A percentile compares a stretch with the other conserved stretches of the same genome.
Evolutionary conservation across 2,113 vertebrate genomes (phyloP).

Genomic region (Toxotes jaculatrix): DNA sequence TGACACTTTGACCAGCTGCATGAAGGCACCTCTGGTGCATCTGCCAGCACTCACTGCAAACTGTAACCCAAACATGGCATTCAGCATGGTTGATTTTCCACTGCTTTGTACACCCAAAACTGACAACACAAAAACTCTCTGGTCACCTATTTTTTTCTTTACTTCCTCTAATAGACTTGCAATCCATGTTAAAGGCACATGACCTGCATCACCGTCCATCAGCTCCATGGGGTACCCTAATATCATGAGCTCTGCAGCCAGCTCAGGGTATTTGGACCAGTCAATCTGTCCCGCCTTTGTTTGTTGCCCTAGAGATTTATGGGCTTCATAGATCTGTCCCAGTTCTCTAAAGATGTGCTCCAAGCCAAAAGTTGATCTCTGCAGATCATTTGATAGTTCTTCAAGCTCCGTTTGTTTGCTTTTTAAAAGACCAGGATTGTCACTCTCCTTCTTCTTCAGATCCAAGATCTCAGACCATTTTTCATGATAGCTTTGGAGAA

Average conservation of each 20-base stretch:
- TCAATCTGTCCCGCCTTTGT: not conserved
- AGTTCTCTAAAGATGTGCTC: constrained; percentile 86
- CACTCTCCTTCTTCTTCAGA: constrained; percentile 56
- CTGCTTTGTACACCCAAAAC: constrained; percentile 84
- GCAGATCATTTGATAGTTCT: constrained; percentile 65
- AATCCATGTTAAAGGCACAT: constrained; percentile 85
- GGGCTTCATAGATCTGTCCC: constrained; percentile 85
- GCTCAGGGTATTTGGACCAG: constrained; percentile 67
- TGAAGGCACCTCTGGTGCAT: constrained; percentile 84
- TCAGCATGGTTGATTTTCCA: constrained; percentile 86
- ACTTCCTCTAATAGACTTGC: constrained; percentile 83
- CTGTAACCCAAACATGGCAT: constrained; percentile 78
- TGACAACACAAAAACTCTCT: constrained; percentile 85
- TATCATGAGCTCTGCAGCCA: constrained; percentile 85
- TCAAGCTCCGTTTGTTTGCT: constrained; percentile 61
- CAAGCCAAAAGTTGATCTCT: constrained; percentile 73
- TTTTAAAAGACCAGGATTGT: constrained; percentile 39
- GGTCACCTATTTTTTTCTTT: constrained; percentile 79
- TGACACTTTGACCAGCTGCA: constrained; percentile 71
- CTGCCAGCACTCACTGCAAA: constrained; percentile 84
- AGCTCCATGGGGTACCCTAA: constrained; percentile 85
- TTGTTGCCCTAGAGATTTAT: constrained; percentile 30
- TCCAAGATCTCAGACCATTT: constrained; percentile 68
- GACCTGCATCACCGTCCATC: constrained; percentile 87
- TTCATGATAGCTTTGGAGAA: constrained; percentile 66